Evolutionary conservation across 2,113 vertebrate genomes (phyloP).

Genomic region (Anoplopoma fimbria): DNA sequence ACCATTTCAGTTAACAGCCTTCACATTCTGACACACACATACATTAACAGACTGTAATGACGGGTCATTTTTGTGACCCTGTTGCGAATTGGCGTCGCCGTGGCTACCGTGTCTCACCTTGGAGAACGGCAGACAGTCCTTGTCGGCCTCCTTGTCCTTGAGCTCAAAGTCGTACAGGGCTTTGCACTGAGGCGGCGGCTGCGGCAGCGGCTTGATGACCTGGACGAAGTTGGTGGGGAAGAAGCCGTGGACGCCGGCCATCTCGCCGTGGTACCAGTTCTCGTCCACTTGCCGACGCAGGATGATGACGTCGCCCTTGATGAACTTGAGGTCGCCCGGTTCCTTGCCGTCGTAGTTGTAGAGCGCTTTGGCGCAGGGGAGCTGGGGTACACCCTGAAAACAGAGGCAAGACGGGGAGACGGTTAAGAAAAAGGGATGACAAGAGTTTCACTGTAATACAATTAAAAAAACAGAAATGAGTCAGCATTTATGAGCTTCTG

Average conservation of each 20-base stretch:
- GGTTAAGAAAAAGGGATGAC: background rate
- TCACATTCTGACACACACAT: conserved; percentile 39
- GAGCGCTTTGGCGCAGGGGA: conserved; percentile 98
- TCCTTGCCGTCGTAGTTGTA: conserved; percentile 99
- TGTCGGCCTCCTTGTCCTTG: conserved; percentile 99
- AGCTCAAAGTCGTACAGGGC: conserved; percentile 99
- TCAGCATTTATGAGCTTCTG: too few species aligned
- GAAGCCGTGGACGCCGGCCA: conserved; percentile 95
- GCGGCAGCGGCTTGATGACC: conserved; percentile 97
- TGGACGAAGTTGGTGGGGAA: conserved; percentile 99
- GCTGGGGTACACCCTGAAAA: conserved; percentile 91
- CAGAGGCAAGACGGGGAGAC: background rate
- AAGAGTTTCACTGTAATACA: background rate
- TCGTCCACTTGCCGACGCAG: conserved; percentile 98
- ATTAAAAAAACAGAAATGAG: too few species aligned
- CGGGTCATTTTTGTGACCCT: conserved; percentile 54
- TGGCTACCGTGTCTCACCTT: conserved; percentile 86
- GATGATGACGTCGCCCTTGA: conserved; percentile 97
- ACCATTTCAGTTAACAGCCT: conserved; percentile 35
- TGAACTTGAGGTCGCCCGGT: conserved; percentile 97
- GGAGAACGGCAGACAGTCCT: conserved; percentile 97
- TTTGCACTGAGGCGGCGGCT: conserved; percentile 98
- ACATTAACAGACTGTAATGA: conserved; percentile 57
- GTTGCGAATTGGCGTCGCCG: background rate
- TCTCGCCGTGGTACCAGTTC: conserved; percentile 99